Percentiles rank a stretch among this genome's conserved stretches.
These are phyloP conservation scores for Ataeniobius toweri DNA, from an alignment of 2,797 vertebrate species.

Conservation along the genomic window DNA sequence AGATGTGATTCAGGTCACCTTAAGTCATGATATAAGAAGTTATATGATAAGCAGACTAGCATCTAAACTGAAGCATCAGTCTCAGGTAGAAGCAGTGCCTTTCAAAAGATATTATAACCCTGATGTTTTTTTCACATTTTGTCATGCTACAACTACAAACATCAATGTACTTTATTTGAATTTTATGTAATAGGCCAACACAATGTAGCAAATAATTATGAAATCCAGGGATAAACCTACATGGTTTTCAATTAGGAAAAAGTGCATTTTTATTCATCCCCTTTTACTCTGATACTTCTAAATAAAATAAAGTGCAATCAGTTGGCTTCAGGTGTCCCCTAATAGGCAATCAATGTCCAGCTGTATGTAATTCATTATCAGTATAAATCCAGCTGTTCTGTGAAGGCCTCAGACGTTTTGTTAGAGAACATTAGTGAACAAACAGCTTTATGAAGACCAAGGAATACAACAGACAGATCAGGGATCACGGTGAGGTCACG, in stretches of 20 bases:
- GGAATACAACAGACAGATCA: neutral
- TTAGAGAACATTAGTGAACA: neutral
- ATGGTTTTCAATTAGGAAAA: no score
- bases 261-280: neutral
- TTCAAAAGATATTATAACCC: neutral
- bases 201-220: no score
- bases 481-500: neutral
- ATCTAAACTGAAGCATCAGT: neutral
- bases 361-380: neutral
- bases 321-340: no score
- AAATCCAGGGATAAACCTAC: no score
- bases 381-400: neutral
- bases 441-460: neutral
- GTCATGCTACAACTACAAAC: neutral
- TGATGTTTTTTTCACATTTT: neutral
- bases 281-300: neutral
- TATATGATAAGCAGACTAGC: neutral
- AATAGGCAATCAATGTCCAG: neutral
- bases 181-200: no score
- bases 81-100: neutral
- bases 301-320: neutral
- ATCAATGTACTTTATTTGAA: neutral
- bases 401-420: neutral
- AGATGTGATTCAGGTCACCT: neutral
- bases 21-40: slow-evolving; percentile 1